A percentile compares a stretch with the other conserved stretches of the same genome.
These are phyloP conservation scores for Carassius carassius DNA, from an alignment of 2,113 vertebrate genomes.

Conservation along the genomic window DNA sequence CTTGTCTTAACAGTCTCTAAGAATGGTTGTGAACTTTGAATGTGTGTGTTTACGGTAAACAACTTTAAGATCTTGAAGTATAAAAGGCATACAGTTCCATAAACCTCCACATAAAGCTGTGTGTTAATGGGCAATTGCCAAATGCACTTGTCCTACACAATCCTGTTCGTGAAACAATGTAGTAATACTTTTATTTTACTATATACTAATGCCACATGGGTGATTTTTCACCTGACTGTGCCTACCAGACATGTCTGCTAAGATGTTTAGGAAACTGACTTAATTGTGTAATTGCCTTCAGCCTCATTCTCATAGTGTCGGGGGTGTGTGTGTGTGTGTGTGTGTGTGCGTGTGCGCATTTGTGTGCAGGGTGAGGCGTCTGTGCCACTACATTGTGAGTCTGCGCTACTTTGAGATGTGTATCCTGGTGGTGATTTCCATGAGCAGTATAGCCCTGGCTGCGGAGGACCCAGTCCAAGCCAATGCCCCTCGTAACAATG, in stretches of 20 bases:
- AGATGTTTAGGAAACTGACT: not conserved
- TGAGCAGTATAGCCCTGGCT: conserved; percentile 96
- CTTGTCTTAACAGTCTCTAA: not conserved
- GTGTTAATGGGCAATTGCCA: not conserved
- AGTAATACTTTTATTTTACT: not conserved
- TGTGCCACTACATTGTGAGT: conserved; percentile 93
- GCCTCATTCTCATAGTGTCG: not conserved
- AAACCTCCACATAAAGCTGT: not conserved
- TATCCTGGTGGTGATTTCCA: conserved; percentile 91
- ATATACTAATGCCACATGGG: not conserved
- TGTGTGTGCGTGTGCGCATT: not conserved
- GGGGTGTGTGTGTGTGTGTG: not conserved
- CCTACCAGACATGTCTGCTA: not conserved
- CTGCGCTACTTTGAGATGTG: conserved; percentile 97
- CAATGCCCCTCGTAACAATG: conserved; percentile 88
- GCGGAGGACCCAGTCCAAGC: conserved; percentile 92
- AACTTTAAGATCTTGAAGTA: not conserved
- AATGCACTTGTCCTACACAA: not conserved
- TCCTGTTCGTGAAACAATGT: not conserved
- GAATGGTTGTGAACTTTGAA: not conserved
- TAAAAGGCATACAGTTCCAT: not conserved
- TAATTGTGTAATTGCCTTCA: not conserved
- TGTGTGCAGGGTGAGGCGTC: conserved; percentile 83
- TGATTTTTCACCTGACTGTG: not conserved
- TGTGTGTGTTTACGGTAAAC: conserved; percentile 18